Conservation (phyloP, 2,113 vertebrate genomes). For the Deroptyus accipitrinus region DNA sequence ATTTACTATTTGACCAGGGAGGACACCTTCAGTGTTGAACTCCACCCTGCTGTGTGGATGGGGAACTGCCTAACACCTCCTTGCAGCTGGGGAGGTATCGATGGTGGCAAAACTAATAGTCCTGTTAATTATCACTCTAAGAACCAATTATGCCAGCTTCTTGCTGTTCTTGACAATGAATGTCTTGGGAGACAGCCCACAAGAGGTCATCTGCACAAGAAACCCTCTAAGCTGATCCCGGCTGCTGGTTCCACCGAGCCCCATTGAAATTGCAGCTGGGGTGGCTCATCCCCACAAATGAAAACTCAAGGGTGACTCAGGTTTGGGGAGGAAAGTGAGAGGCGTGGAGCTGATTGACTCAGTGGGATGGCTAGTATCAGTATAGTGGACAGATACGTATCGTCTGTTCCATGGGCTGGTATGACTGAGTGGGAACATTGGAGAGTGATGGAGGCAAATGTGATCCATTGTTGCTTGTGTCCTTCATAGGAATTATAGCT, state of each 20-base stretch:
- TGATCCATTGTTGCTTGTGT: not conserved
- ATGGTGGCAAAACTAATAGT: not conserved
- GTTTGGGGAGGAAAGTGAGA: not conserved
- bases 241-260: not conserved
- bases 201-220: not conserved
- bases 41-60: not conserved
- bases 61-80: not conserved
- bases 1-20: not conserved
- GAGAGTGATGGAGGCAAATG: not conserved
- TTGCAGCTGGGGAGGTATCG: not conserved
- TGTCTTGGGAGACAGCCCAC: not conserved
- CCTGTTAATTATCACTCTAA: not conserved
- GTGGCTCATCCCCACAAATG: not conserved
- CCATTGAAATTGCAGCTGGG: not conserved
- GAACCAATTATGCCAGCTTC: not conserved
- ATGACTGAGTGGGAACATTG: not conserved
- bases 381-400: not conserved
- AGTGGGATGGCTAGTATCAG: fast-evolving
- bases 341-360: not conserved
- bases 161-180: not conserved
- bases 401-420: fast-evolving
- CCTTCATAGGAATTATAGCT: not conserved
- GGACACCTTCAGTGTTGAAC: not conserved
- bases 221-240: not conserved
- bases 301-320: not conserved